Evolutionary conservation across 2,888 invertebrate species (phyloP).

Genomic region (Deladenus siricidicola): DNA sequence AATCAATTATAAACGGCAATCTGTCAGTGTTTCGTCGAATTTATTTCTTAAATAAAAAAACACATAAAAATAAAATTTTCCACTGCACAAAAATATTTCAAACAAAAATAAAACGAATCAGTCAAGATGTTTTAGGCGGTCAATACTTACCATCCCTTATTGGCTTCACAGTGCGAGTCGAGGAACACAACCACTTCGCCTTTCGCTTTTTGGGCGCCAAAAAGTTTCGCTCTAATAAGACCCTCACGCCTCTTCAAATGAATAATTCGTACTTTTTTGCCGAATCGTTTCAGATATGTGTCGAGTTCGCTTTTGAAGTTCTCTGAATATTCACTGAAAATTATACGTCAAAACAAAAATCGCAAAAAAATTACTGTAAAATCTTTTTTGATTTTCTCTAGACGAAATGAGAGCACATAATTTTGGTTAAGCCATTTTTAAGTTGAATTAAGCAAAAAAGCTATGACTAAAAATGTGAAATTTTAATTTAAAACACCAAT

Average conservation of each 20-base stretch:
- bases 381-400: too few relatives aligned
- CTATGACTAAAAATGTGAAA: too few relatives aligned
- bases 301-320: slow-evolving; percentile 68
- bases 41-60: background rate
- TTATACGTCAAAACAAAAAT: background rate
- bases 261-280: slow-evolving; percentile 65
- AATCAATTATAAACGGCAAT: too few relatives aligned
- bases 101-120: background rate
- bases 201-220: slow-evolving; percentile 69
- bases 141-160: slow-evolving; percentile 64
- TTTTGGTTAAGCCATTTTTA: too few relatives aligned
- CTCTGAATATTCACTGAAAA: slow-evolving; percentile 56
- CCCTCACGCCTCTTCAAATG: slow-evolving; percentile 72
- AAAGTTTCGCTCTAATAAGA: slow-evolving; percentile 72
- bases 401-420: too few relatives aligned
- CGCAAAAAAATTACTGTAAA: slow-evolving; percentile 11
- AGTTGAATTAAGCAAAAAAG: too few relatives aligned
- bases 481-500: too few relatives aligned
- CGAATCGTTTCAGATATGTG: slow-evolving; percentile 64
- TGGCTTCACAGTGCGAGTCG: slow-evolving; percentile 82
- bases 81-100: background rate
- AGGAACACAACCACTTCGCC: slow-evolving; percentile 77
- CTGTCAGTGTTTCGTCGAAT: too few relatives aligned
- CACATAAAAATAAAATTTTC: background rate
- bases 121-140: background rate